Conservation (phyloP, 2,113 vertebrate genomes). For the Chauna torquata region DNA sequence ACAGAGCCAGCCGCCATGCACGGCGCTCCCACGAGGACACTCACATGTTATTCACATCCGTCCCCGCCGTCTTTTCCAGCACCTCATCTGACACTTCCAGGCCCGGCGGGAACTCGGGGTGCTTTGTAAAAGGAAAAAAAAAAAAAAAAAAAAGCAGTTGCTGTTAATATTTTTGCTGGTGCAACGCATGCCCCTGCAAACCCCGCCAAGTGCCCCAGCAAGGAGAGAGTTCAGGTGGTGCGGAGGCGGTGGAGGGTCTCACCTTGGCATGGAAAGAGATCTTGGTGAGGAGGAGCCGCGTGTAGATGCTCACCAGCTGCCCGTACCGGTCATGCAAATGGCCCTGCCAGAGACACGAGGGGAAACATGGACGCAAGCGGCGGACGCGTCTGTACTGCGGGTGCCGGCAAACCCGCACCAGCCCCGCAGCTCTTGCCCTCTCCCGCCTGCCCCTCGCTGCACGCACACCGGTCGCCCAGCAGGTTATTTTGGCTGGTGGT, state of each 20-base stretch:
- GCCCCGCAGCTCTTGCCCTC: rapidly evolving
- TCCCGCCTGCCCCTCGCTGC: neutral
- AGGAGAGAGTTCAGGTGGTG: neutral
- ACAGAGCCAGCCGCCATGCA: rapidly evolving
- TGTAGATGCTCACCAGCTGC: constrained; percentile 88
- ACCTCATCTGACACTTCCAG: constrained; percentile 90
- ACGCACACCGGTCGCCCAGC: too few species aligned
- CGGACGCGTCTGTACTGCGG: rapidly evolving
- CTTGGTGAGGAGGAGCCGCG: constrained; percentile 88
- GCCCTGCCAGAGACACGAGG: constrained; percentile 65
- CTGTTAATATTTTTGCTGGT: neutral
- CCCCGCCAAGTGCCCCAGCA: too few species aligned
- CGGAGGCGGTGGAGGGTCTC: neutral
- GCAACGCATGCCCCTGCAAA: neutral
- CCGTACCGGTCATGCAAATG: constrained; percentile 90
- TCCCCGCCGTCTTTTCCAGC: constrained; percentile 90
- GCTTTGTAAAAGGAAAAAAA: constrained; percentile 69
- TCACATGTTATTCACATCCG: constrained; percentile 95
- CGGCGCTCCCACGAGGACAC: constrained; percentile 36
- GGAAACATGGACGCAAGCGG: neutral
- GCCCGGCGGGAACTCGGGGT: constrained; percentile 87
- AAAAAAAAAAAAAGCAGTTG: neutral
- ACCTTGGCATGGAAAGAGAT: constrained; percentile 94
- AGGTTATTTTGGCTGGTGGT: neutral
- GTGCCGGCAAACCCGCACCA: rapidly evolving